phyloP scores from a whole-genome alignment of 2,113 vertebrate species.

The Phrynosoma platyrhinos region DNA sequence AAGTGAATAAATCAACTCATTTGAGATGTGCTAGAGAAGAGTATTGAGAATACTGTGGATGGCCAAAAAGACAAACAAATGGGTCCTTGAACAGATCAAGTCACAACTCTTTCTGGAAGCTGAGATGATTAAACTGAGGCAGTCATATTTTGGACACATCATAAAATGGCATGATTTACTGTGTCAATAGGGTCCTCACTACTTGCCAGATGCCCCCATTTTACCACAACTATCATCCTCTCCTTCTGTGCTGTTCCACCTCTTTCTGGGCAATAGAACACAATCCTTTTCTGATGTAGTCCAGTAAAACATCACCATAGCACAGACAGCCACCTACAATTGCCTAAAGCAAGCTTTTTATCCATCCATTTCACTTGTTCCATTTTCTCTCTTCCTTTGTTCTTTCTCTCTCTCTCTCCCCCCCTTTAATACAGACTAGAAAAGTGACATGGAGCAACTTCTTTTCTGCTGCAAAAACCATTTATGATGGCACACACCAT shows the following conservation, averaged over 20 bases:
- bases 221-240: not conserved
- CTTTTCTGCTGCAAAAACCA: conserved; percentile 30
- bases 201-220: not conserved
- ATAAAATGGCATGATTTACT: too few species aligned
- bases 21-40: too few species aligned
- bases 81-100: too few species aligned
- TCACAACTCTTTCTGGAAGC: too few species aligned
- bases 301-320: not conserved
- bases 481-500: conserved; percentile 9
- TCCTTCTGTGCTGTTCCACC: not conserved
- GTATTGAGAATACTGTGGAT: too few species aligned
- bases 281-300: not conserved
- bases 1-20: too few species aligned
- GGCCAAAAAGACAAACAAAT: too few species aligned
- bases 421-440: not conserved
- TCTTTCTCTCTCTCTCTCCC: too few species aligned
- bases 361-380: not conserved
- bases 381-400: too few species aligned
- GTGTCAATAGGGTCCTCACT: too few species aligned
- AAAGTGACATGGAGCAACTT: conserved; percentile 28
- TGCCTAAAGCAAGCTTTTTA: not conserved
- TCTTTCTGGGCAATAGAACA: not conserved
- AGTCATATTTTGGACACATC: too few species aligned
- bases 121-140: too few species aligned
- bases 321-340: not conserved